These are phyloP conservation scores for Lutraria rhynchaena DNA, from an alignment of 1,140 invertebrate species.

Conservation along the genomic window DNA sequence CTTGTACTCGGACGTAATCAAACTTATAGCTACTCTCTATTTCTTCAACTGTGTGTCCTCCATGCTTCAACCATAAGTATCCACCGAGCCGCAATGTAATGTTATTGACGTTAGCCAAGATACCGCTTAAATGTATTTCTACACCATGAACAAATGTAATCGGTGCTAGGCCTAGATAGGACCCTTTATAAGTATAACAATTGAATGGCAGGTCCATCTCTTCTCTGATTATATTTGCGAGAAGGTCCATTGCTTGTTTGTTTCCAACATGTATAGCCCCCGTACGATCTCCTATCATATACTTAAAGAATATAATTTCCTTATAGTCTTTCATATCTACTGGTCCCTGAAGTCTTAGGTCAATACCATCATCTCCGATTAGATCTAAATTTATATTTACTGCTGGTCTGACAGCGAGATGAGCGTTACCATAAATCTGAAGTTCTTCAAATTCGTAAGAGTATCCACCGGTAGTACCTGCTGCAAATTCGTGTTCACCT, in stretches of 20 bases:
- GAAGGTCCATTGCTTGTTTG: slow-evolving; percentile 69
- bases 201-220: slow-evolving; percentile 76
- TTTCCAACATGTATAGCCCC: slow-evolving; percentile 70
- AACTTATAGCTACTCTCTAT: slow-evolving; percentile 66
- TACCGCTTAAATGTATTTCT: slow-evolving; percentile 72
- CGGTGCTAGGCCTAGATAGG: slow-evolving; percentile 70
- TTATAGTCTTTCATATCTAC: slow-evolving; percentile 61
- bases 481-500: slow-evolving; percentile 68
- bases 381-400: slow-evolving; percentile 23
- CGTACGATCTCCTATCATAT: slow-evolving; percentile 76
- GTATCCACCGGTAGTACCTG: slow-evolving; percentile 35
- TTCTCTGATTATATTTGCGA: slow-evolving; percentile 54
- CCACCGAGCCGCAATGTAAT: slow-evolving; percentile 75
- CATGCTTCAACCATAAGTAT: slow-evolving; percentile 74
- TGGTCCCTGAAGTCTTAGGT: slow-evolving; percentile 11
- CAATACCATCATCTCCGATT: slow-evolving; percentile 3
- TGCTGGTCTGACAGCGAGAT: slow-evolving; percentile 68
- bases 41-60: slow-evolving; percentile 65
- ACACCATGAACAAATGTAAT: slow-evolving; percentile 74
- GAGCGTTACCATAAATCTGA: slow-evolving; percentile 75
- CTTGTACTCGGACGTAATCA: slow-evolving; percentile 69
- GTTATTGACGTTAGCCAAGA: slow-evolving; percentile 70
- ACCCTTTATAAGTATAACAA: slow-evolving; percentile 67
- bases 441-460: slow-evolving; percentile 73
- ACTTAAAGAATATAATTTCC: slow-evolving; percentile 74